A percentile compares a stretch with the other conserved stretches of the same genome.
phyloP scores from a whole-genome alignment of 2,888 invertebrate genomes.

The Bimastos eiseni region DNA sequence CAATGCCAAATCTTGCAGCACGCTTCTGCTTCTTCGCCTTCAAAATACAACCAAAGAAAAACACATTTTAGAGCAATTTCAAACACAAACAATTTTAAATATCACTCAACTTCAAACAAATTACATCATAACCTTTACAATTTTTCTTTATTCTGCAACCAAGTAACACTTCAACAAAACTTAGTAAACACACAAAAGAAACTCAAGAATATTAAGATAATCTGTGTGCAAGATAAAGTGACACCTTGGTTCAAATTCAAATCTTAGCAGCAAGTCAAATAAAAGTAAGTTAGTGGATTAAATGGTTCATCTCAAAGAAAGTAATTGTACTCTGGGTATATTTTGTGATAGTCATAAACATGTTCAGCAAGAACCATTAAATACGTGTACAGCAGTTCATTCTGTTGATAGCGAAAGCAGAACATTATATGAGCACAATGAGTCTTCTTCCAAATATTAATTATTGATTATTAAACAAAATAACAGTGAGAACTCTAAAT shows the following conservation, averaged over 20 bases:
- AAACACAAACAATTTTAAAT: conserved; percentile 7
- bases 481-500: neutral
- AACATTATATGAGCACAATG: neutral
- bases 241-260: neutral
- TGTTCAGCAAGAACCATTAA: neutral
- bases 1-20: conserved; percentile 1
- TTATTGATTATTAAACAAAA: neutral
- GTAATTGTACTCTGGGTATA: neutral
- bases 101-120: too few species aligned
- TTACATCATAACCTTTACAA: too few species aligned
- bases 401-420: neutral
- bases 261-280: neutral
- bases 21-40: conserved; percentile 21
- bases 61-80: neutral
- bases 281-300: neutral
- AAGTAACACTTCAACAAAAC: too few species aligned
- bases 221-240: neutral
- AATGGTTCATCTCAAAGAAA: neutral
- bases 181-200: neutral
- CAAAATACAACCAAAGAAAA: neutral
- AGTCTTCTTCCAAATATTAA: neutral
- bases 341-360: neutral
- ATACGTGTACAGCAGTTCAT: neutral
- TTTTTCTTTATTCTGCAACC: too few species aligned
- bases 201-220: neutral